A percentile compares a stretch with the other conserved stretches of the same genome.
These are phyloP conservation scores for Drosophila pseudotalamancana DNA, from an alignment of 2,888 invertebrate species.

Conservation along the genomic window DNA sequence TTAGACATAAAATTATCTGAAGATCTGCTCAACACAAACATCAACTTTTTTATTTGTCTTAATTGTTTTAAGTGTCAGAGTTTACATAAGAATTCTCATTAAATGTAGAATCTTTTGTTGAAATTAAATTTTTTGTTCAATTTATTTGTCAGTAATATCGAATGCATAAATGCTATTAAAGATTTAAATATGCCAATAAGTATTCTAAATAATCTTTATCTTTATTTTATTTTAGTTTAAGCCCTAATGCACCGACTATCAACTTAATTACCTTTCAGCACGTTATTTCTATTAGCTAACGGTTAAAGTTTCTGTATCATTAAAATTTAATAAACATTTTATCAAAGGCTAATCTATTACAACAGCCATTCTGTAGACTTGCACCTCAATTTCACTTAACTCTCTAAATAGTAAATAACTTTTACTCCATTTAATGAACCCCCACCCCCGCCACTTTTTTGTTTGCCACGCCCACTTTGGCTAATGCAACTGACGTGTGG, in stretches of 20 bases:
- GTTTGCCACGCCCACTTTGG: not conserved
- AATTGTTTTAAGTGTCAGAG: no score
- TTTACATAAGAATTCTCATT: no score
- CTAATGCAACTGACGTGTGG: slow-evolving; percentile 6
- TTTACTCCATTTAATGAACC: not conserved
- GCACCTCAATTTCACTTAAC: not conserved
- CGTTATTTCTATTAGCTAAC: not conserved
- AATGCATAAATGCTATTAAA: no score
- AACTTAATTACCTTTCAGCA: not conserved
- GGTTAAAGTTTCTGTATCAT: not conserved
- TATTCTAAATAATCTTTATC: no score
- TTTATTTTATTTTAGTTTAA: not conserved
- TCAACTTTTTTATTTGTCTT: no score
- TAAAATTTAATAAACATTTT: not conserved
- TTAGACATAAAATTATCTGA: no score
- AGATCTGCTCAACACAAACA: no score
- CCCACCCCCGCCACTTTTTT: not conserved
- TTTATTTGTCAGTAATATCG: no score
- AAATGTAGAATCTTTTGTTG: no score
- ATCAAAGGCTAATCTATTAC: not conserved
- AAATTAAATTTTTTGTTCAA: no score
- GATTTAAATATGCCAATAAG: no score
- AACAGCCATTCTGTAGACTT: not conserved
- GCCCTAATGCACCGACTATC: no score
- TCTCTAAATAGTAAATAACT: not conserved